Evolutionary conservation across 2,888 invertebrate genomes (phyloP).

Genomic region (Empis stercorea): DNA sequence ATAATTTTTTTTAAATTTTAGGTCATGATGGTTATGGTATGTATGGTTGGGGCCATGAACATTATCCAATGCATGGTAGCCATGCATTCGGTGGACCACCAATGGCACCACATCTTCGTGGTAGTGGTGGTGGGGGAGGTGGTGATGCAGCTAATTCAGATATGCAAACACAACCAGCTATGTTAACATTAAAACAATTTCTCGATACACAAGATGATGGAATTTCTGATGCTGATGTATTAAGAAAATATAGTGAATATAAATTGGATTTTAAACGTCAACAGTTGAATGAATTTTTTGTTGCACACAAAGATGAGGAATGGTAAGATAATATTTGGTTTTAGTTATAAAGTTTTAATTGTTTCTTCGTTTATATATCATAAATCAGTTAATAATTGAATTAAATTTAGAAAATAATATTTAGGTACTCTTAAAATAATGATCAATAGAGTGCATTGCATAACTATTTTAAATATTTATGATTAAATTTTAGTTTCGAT

Average conservation of each 20-base stretch:
- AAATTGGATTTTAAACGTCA: constrained; percentile 93
- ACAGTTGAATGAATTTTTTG: constrained; percentile 96
- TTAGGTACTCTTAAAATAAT: too few relatives aligned
- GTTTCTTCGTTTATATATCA: background rate
- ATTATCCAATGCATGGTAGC: constrained; percentile 29
- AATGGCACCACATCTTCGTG: constrained; percentile 16
- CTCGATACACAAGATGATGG: constrained; percentile 93
- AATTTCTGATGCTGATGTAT: constrained; percentile 93
- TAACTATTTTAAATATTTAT: too few relatives aligned
- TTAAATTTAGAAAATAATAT: too few relatives aligned
- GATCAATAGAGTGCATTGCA: too few relatives aligned
- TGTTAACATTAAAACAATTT: constrained; percentile 96
- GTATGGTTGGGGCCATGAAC: constrained; percentile 33
- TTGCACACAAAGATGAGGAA: constrained; percentile 98
- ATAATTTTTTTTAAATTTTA: constrained; percentile 8
- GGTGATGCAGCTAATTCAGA: constrained; percentile 22
- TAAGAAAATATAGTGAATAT: constrained; percentile 95
- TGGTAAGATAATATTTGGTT: constrained; percentile 61
- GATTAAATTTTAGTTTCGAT: too few relatives aligned
- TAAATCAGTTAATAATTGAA: too few relatives aligned
- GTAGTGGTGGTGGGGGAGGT: constrained; percentile 14
- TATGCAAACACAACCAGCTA: constrained; percentile 71
- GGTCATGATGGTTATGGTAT: constrained; percentile 34
- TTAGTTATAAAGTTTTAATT: background rate
- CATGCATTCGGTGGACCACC: constrained; percentile 23